A percentile compares a stretch with the other conserved stretches of the same genome.
Evolutionary conservation across 2,797 vertebrate genomes (phyloP).

Genomic region (Setipinna tenuifilis): DNA sequence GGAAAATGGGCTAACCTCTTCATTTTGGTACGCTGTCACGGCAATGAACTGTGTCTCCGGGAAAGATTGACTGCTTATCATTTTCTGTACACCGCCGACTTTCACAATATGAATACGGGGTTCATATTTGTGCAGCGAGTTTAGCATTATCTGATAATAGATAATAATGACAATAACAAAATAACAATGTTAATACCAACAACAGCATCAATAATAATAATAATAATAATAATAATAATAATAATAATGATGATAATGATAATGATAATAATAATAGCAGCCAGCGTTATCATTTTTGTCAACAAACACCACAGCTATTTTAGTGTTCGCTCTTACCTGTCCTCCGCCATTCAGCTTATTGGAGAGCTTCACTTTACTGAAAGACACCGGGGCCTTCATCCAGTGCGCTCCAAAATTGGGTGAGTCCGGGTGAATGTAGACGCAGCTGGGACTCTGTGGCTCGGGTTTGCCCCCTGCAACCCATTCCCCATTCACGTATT

Average conservation of each 20-base stretch:
- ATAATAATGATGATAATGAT: too few species aligned
- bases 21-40: conserved; percentile 83
- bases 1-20: conserved; percentile 69
- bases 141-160: conserved; percentile 77
- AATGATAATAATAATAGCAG: background rate
- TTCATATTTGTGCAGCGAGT: conserved; percentile 84
- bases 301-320: background rate
- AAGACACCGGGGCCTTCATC: conserved; percentile 83
- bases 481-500: conserved; percentile 86
- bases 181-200: background rate
- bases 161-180: background rate
- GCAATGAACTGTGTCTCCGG: conserved; percentile 84
- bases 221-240: background rate
- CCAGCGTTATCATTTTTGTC: background rate
- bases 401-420: conserved; percentile 84
- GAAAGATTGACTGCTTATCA: conserved; percentile 84
- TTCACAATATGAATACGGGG: conserved; percentile 83
- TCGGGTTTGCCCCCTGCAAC: conserved; percentile 82
- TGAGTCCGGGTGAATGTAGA: conserved; percentile 85
- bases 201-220: background rate
- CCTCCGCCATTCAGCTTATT: conserved; percentile 84
- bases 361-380: conserved; percentile 85
- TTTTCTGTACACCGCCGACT: conserved; percentile 82
- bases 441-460: conserved; percentile 83
- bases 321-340: conserved; percentile 69